A percentile compares a stretch with the other conserved stretches of the same genome.
Conservation (phyloP, 2,113 vertebrate species). For the Tylochromis polylepis region DNA sequence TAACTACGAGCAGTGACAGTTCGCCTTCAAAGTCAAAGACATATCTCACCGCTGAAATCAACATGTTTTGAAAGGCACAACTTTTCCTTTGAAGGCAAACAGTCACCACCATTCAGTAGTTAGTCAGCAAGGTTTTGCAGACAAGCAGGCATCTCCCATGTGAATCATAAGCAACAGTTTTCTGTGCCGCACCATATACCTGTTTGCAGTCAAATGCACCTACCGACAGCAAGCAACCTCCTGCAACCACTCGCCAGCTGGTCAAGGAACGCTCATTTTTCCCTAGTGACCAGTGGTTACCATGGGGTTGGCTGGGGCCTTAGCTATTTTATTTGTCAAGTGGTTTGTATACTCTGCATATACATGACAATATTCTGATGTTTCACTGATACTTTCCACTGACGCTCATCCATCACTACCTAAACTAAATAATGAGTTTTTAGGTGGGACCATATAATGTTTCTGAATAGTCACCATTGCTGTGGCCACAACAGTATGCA, state of each 20-base stretch:
- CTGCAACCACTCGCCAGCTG: not conserved
- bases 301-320: not conserved
- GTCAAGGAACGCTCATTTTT: not conserved
- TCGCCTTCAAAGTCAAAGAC: not conserved
- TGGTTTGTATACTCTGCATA: not conserved
- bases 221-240: not conserved
- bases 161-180: not conserved
- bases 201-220: not conserved
- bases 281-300: not conserved
- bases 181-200: not conserved
- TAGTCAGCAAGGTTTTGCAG: not conserved
- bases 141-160: not conserved
- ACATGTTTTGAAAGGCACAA: not conserved
- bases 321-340: not conserved
- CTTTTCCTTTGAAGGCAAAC: not conserved
- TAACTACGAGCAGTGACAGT: not conserved
- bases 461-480: not conserved
- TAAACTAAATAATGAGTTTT: not conserved
- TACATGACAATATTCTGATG: not conserved
- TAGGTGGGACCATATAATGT: rapidly evolving
- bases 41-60: not conserved
- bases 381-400: not conserved
- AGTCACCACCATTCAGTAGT: not conserved
- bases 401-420: not conserved
- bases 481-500: not conserved